Evolutionary conservation across 2,113 vertebrate species (phyloP).

Genomic region (Clarias magur): DNA sequence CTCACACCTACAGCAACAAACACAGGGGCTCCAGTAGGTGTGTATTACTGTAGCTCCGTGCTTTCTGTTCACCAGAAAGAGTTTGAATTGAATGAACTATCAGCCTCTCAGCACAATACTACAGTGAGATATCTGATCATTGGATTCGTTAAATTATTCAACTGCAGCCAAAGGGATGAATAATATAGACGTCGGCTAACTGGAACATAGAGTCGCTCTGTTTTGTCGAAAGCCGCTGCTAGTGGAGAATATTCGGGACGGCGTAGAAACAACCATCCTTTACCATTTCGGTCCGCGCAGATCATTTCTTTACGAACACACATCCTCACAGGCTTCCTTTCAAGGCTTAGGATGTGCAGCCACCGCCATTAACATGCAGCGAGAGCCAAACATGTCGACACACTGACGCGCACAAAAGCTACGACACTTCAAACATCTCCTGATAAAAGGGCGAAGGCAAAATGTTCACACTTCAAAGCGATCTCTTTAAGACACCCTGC

Average conservation of each 20-base stretch:
- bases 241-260: not conserved
- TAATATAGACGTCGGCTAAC: not conserved
- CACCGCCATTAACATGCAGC: not conserved
- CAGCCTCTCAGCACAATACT: too few species aligned
- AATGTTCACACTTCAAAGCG: conserved; percentile 33
- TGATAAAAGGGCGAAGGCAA: conserved; percentile 27
- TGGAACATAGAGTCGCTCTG: not conserved
- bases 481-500: conserved; percentile 9
- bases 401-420: conserved; percentile 1
- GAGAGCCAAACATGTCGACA: conserved; percentile 1
- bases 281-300: not conserved
- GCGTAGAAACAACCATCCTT: not conserved
- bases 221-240: not conserved
- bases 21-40: not conserved
- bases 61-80: not conserved
- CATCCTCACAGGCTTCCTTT: not conserved
- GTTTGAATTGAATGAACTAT: not conserved
- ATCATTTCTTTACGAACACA: not conserved
- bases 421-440: conserved; percentile 27
- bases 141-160: not conserved
- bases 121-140: not conserved
- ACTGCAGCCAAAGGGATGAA: not conserved
- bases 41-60: not conserved
- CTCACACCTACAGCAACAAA: not conserved
- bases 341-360: not conserved